Percentiles rank a stretch among this genome's conserved stretches.
phyloP scores from a whole-genome alignment of 2,113 vertebrate species.

The Gallinago paraguaiae region DNA sequence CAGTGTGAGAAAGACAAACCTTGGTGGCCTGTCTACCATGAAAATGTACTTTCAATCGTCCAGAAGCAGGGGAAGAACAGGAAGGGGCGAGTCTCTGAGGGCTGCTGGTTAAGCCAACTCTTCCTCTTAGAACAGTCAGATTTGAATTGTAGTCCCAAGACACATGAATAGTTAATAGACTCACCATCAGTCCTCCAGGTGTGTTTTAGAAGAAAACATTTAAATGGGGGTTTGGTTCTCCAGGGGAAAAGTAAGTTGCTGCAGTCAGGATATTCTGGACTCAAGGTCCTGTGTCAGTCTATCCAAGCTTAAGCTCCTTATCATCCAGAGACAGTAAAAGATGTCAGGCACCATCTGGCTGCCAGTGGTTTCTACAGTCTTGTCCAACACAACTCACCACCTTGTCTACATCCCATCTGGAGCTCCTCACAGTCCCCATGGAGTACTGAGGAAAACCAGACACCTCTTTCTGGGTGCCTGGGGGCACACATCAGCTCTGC shows the following conservation, averaged over 20 bases:
- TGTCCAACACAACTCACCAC: neutral
- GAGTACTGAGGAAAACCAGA: neutral
- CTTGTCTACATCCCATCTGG: neutral
- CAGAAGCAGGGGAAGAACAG: neutral
- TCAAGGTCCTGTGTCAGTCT: neutral
- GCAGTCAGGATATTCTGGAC: neutral
- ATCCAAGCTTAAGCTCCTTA: neutral
- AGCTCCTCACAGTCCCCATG: neutral
- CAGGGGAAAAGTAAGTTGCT: neutral
- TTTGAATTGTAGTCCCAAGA: neutral
- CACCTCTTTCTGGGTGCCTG: neutral
- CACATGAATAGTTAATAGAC: neutral
- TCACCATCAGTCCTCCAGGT: neutral
- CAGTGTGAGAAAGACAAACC: neutral
- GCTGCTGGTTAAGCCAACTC: neutral
- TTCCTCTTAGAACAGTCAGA: neutral
- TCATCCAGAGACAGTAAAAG: neutral
- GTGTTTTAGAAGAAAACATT: neutral
- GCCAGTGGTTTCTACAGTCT: neutral
- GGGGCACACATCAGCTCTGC: neutral
- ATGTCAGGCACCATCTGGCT: neutral
- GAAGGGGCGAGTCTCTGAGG: neutral
- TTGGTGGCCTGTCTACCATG: neutral
- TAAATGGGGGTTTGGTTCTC: neutral
- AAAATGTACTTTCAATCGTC: neutral